Percentiles rank a stretch among this genome's conserved stretches.
Evolutionary conservation across 2,888 invertebrate genomes (phyloP).

Genomic region (Sesia bembeciformis): DNA sequence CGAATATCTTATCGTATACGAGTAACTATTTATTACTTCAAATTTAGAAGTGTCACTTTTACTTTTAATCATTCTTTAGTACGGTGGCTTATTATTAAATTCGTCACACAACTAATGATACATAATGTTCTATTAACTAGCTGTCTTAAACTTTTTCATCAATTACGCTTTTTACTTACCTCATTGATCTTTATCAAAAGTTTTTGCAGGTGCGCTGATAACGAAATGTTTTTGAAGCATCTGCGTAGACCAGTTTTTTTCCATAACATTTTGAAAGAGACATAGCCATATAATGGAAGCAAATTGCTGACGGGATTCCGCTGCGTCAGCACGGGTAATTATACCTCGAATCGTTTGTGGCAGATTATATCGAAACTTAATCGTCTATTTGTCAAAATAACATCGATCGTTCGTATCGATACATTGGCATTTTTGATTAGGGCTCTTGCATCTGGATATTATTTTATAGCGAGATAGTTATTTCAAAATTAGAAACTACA

Average conservation of each 20-base stretch:
- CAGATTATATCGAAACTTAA: constrained; percentile 22
- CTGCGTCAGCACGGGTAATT: constrained; percentile 17
- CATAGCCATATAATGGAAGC: constrained; percentile 1
- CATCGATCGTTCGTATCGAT: constrained; percentile 7
- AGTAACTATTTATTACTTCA: no score
- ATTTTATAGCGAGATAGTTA: no score
- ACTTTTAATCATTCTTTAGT: no score
- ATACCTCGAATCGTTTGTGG: constrained; percentile 8
- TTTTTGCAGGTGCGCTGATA: constrained; percentile 8
- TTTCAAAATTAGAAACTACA: no score
- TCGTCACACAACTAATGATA: no score
- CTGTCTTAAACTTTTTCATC: no score
- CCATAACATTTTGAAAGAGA: neutral
- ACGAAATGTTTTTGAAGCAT: neutral
- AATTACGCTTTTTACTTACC: neutral
- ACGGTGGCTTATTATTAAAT: no score
- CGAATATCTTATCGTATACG: no score
- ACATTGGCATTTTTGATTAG: neutral
- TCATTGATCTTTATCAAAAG: neutral
- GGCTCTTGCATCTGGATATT: no score
- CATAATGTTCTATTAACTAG: no score
- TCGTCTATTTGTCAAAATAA: constrained; percentile 32
- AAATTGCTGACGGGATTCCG: constrained; percentile 8
- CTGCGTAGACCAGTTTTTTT: neutral
- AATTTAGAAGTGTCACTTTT: no score